A percentile compares a stretch with the other conserved stretches of the same genome.
phyloP scores from a whole-genome alignment of 2,113 vertebrate species.

The Dissostichus mawsoni region DNA sequence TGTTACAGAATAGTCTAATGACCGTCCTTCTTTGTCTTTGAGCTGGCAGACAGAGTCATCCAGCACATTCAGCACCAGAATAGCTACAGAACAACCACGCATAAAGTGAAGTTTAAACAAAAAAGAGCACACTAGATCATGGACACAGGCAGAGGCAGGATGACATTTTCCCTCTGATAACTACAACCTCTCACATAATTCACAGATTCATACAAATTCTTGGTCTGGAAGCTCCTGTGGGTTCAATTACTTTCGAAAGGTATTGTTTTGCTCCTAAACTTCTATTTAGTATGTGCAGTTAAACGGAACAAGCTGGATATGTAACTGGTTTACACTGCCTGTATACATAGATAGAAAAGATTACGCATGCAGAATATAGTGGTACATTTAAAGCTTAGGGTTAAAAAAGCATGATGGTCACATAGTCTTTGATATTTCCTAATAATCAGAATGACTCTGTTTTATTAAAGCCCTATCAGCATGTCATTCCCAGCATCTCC shows the following conservation, averaged over 20 bases:
- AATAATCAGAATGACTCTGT: neutral
- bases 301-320: slow-evolving; percentile 12
- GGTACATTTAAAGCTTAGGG: neutral
- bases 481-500: slow-evolving; percentile 16
- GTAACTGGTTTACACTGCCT: neutral
- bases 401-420: neutral
- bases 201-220: slow-evolving; percentile 38
- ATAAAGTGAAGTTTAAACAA: slow-evolving; percentile 79
- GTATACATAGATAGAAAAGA: neutral
- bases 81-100: slow-evolving; percentile 72
- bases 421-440: neutral
- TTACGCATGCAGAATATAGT: neutral
- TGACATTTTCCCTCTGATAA: slow-evolving; percentile 61
- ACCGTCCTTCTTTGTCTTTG: slow-evolving; percentile 84
- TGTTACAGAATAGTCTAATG: slow-evolving; percentile 80
- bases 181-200: slow-evolving; percentile 59
- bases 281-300: slow-evolving; percentile 5
- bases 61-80: slow-evolving; percentile 79
- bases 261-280: slow-evolving; percentile 32
- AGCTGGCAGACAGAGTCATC: slow-evolving; percentile 79
- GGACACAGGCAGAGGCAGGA: slow-evolving; percentile 40
- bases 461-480: slow-evolving; percentile 3
- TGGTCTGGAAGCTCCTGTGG: slow-evolving; percentile 12
- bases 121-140: slow-evolving; percentile 72
- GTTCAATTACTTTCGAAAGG: slow-evolving; percentile 34